Conservation (phyloP, 2,797 vertebrate species). For the Psittacula echo region DNA sequence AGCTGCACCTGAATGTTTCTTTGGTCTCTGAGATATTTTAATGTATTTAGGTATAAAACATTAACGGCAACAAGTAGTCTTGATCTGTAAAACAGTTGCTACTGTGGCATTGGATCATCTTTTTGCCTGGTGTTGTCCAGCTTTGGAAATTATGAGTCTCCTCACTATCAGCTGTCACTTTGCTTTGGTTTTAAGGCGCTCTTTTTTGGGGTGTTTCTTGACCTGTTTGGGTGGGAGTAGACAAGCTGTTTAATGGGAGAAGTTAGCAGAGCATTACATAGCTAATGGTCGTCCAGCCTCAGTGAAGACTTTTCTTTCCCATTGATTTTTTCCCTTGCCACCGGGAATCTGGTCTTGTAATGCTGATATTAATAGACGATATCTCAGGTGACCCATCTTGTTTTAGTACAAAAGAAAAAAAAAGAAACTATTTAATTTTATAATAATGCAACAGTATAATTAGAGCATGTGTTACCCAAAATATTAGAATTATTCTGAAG, state of each 20-base stretch:
- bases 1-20: neutral
- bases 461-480: conserved; percentile 42
- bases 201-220: neutral
- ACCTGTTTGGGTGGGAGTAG: neutral
- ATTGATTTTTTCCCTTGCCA: neutral
- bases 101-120: neutral
- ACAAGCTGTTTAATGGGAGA: neutral
- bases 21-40: neutral
- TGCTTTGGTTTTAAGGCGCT: neutral
- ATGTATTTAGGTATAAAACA: neutral
- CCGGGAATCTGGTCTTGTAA: conserved; percentile 13
- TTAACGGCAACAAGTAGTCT: conserved; percentile 24
- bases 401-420: conserved; percentile 14
- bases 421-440: conserved; percentile 31
- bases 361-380: conserved; percentile 24
- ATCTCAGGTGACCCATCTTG: conserved; percentile 31
- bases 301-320: neutral
- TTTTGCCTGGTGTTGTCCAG: neutral
- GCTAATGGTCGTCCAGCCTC: neutral
- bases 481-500: conserved; percentile 47
- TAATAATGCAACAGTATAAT: conserved; percentile 28
- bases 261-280: neutral
- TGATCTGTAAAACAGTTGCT: neutral
- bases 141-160: neutral
- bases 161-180: neutral